A percentile compares a stretch with the other conserved stretches of the same genome.
Conservation (phyloP, 2,888 invertebrate species). For the Orthonychiurus folsomi region DNA sequence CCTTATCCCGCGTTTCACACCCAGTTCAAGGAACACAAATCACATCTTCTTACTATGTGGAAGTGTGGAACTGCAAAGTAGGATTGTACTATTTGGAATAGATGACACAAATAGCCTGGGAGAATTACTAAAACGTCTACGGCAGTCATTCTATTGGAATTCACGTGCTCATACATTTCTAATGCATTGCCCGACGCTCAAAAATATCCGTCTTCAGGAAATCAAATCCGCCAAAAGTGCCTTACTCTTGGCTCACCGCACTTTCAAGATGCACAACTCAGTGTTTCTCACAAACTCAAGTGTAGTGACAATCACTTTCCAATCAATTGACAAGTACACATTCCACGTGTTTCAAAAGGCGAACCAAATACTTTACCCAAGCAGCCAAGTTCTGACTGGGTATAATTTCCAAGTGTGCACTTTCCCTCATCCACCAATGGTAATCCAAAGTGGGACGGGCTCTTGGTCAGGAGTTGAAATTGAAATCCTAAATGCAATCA, state of each 20-base stretch:
- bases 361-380: background rate
- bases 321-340: background rate
- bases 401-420: background rate
- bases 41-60: too few relatives aligned
- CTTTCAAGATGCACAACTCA: background rate
- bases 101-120: too few relatives aligned
- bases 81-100: too few relatives aligned
- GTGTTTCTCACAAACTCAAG: background rate
- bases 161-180: background rate
- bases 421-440: background rate
- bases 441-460: background rate
- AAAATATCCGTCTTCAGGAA: background rate
- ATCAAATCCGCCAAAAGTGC: background rate
- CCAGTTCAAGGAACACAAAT: too few relatives aligned
- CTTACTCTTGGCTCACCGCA: background rate
- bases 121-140: background rate
- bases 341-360: background rate
- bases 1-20: too few relatives aligned
- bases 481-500: background rate
- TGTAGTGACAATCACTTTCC: background rate
- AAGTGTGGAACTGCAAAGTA: too few relatives aligned
- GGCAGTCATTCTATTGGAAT: background rate
- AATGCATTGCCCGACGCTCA: too few relatives aligned
- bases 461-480: background rate
- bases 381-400: background rate